Evolutionary conservation across 1,140 invertebrate genomes (phyloP).

Genomic region (Akabosia matsudoensis): DNA sequence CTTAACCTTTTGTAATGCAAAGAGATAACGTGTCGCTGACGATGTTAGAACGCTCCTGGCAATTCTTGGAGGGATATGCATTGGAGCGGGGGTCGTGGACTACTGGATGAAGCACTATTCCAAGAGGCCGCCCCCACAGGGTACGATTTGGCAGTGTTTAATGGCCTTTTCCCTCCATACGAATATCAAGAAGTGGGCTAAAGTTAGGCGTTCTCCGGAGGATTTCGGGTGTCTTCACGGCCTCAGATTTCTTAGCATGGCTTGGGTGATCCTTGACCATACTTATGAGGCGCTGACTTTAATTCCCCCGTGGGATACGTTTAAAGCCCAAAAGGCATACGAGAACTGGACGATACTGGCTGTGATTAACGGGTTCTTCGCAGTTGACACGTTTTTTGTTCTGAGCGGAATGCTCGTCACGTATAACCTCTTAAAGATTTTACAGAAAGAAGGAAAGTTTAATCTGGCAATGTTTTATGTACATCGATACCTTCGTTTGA

Average conservation of each 20-base stretch:
- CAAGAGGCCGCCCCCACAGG: not conserved
- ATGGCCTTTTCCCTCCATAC: slow-evolving; percentile 54
- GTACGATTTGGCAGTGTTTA: slow-evolving; percentile 22
- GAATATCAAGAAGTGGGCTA: slow-evolving; percentile 53
- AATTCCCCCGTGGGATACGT: not conserved
- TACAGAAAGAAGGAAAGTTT: not conserved
- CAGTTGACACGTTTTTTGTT: slow-evolving; percentile 1
- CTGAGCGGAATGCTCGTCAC: not conserved
- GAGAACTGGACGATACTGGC: not conserved
- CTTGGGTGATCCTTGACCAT: slow-evolving; percentile 57
- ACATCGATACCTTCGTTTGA: slow-evolving; percentile 56
- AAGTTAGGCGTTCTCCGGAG: slow-evolving; percentile 45
- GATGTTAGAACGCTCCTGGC: not conserved
- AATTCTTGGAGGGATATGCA: not conserved
- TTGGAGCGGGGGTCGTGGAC: slow-evolving; percentile 2
- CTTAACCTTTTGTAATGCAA: no score
- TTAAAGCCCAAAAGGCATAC: not conserved
- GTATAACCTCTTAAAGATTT: not conserved
- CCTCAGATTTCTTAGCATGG: slow-evolving; percentile 56
- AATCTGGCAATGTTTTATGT: not conserved
- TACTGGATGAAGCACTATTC: not conserved
- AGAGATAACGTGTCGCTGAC: no score
- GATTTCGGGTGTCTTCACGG: slow-evolving; percentile 56
- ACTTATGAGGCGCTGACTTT: slow-evolving; percentile 44
- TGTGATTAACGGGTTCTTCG: not conserved